Conservation (phyloP, 2,797 vertebrate genomes). For the Oryzias sinensis region DNA sequence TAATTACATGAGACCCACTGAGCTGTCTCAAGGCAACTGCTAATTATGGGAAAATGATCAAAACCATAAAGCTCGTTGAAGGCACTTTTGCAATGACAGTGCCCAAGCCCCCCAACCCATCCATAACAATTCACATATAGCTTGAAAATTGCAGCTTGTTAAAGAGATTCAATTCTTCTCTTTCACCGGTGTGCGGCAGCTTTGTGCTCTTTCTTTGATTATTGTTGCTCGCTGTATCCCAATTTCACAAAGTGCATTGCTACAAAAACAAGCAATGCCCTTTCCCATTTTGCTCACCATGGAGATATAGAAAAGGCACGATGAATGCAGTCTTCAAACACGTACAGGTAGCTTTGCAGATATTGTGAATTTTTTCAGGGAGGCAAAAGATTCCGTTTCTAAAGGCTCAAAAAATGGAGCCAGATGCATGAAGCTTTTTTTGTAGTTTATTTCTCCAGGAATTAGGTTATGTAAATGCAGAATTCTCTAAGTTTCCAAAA, state of each 20-base stretch:
- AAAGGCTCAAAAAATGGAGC: too few relatives aligned
- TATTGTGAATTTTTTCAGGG: constrained; percentile 1
- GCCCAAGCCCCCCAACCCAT: constrained; percentile 11
- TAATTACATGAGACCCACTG: constrained; percentile 51
- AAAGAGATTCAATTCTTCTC: constrained; percentile 47
- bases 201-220: constrained; percentile 30
- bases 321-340: constrained; percentile 6
- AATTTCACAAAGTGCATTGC: constrained; percentile 21
- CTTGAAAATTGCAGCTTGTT: constrained; percentile 37
- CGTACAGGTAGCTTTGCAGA: constrained; percentile 9
- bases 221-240: constrained; percentile 27
- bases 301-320: neutral
- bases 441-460: too few relatives aligned
- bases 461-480: too few relatives aligned
- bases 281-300: constrained; percentile 3
- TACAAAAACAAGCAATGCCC: constrained; percentile 1
- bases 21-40: constrained; percentile 29
- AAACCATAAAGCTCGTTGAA: constrained; percentile 20
- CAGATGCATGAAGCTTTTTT: too few relatives aligned
- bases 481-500: too few relatives aligned
- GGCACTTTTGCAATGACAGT: constrained; percentile 22
- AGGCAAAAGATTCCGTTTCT: too few relatives aligned
- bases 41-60: constrained; percentile 48
- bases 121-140: constrained; percentile 45
- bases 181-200: constrained; percentile 30